Base-by-base conservation (phyloP, 2,888 invertebrate species). In the Cephalotes varians region DNA sequence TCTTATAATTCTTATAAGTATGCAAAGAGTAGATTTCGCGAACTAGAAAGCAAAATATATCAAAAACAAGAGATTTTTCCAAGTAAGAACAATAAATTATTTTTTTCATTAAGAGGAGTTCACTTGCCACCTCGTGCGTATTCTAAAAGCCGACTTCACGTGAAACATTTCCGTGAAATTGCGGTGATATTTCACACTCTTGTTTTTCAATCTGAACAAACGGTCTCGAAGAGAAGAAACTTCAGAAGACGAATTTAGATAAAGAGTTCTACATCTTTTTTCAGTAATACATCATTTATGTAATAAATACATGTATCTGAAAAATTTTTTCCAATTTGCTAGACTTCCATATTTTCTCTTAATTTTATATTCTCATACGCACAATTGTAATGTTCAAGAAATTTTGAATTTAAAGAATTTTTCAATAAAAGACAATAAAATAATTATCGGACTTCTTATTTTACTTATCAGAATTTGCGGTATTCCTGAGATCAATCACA, bases 81-180 rank as follows among this genome's bases (percentile, higher is more conserved):
- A 77, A 69, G 54, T 56, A 44, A 56, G 31, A 31, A 40, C 54
- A 77, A n/a, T 77, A 69, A 77, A 77, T 77, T 69, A 77, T 77
- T 77, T 77, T 44, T 77, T 69, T 69, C 77, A 77, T 77, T 69
- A 77, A 77, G 69, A 69, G 44, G 3, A n/a, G 56, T 37, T 77
- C 56, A 44, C 56, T 77, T 56, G 28, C 40, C 18, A 56, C 40
- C n/a, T 21, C 18, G 69, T 77, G 77, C 77, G 67, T 69, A 69
- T 77, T 62, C 69, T 77, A 54, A 77, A 44, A 77, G 12, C 31
- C 21, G 21, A 25, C 44, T 77, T 69, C 56, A 31, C 7, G 40
- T 40, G 37, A 25, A 44, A 31, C 18, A 51, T 67, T 31, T 77
- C 77, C 31, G 12, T 31, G 25, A 69, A 69, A 77, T 77, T 69